Conservation (phyloP, 1,140 invertebrate species). For the Drosophila parabipectinata region DNA sequence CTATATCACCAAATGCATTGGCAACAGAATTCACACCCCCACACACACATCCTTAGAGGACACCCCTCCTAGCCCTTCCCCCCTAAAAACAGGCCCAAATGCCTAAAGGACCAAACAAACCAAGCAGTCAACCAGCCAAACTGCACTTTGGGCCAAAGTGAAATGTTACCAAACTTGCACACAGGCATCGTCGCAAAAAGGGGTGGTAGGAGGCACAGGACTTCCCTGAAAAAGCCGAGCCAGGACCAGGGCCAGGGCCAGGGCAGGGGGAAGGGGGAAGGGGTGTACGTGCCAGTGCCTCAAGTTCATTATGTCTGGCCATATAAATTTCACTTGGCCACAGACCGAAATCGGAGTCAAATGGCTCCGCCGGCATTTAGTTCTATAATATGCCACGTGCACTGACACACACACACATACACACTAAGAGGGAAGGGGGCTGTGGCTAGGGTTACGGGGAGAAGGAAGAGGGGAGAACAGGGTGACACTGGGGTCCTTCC, state of each 20-base stretch:
- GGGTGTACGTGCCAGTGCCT: constrained; percentile 68
- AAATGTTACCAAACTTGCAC: constrained; percentile 54
- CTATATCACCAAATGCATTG: constrained; percentile 69
- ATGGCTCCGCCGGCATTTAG: constrained; percentile 73
- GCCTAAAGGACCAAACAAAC: constrained; percentile 47
- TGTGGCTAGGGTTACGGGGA: neutral
- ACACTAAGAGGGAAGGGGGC: neutral
- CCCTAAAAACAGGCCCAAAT: constrained; percentile 13
- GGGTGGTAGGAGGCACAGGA: neutral
- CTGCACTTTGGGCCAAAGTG: constrained; percentile 63
- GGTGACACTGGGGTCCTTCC: neutral
- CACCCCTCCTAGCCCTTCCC: too few species aligned
- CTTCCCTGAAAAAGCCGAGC: too few species aligned
- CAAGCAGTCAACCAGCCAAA: constrained; percentile 48
- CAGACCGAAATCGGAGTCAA: constrained; percentile 80
- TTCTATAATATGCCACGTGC: constrained; percentile 65
- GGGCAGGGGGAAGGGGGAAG: neutral
- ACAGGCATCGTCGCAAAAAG: neutral
- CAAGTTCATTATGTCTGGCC: constrained; percentile 79
- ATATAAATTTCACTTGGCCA: constrained; percentile 79
- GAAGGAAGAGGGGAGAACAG: too few species aligned
- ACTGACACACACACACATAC: constrained; percentile 5
- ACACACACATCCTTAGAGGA: neutral
- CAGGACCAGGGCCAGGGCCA: too few species aligned
- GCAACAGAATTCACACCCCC: constrained; percentile 15